A percentile compares a stretch with the other conserved stretches of the same genome.
Conservation (phyloP, 1,140 invertebrate species). For the Sycophila sp. region DNA sequence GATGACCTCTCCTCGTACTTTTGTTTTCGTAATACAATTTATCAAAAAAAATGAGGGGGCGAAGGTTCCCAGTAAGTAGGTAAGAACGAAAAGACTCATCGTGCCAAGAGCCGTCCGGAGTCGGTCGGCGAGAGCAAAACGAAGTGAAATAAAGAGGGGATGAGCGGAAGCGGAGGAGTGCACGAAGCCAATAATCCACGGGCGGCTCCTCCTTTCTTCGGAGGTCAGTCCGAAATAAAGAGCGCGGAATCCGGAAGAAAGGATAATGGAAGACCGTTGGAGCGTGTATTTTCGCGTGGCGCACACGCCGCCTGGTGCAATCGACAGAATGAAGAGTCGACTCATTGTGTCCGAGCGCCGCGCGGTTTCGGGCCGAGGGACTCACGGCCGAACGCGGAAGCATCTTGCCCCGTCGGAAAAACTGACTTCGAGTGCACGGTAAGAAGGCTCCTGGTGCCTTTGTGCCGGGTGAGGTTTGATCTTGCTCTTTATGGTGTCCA, state of each 20-base stretch:
- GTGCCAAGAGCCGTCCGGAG: too few species aligned
- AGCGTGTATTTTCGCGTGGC: conserved; percentile 40
- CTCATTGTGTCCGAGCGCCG: conserved; percentile 52
- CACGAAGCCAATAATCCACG: too few species aligned
- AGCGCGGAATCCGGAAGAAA: conserved; percentile 30
- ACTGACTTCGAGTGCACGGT: neutral
- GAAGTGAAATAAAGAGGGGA: conserved; percentile 28
- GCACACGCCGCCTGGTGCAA: conserved; percentile 44
- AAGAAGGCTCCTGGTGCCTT: neutral
- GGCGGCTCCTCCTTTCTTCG: too few species aligned
- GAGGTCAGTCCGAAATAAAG: too few species aligned
- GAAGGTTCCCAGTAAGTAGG: too few species aligned
- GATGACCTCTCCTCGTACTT: neutral
- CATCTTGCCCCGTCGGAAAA: neutral
- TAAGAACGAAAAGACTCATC: too few species aligned
- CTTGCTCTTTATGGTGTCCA: too few species aligned
- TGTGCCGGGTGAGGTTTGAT: too few species aligned
- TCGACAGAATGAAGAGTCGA: conserved; percentile 52
- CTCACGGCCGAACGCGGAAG: conserved; percentile 6
- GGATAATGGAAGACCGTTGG: conserved; percentile 42
- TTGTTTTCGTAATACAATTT: too few species aligned
- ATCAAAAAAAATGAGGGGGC: too few species aligned
- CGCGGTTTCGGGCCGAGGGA: neutral
- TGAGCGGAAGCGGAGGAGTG: neutral
- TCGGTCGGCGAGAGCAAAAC: conserved; percentile 17